Evolutionary conservation across 2,888 invertebrate genomes (phyloP).

Genomic region (Elmis aenea): DNA sequence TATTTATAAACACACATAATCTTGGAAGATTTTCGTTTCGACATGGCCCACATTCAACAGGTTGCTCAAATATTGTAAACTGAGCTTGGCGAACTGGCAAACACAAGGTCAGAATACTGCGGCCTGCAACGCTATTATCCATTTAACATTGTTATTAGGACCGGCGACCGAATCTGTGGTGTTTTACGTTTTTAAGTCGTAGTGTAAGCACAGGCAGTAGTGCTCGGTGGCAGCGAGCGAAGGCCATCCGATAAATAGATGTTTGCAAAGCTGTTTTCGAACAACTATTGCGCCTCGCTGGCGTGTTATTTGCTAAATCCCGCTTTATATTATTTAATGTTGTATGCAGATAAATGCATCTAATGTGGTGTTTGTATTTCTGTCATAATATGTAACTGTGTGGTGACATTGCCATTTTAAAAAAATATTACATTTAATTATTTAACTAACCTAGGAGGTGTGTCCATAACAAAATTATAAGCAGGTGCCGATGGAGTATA

Average conservation of each 20-base stretch:
- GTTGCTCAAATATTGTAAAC: constrained; percentile 8
- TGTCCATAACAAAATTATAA: constrained; percentile 36
- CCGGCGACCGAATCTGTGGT: constrained; percentile 8
- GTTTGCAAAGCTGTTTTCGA: constrained; percentile 13
- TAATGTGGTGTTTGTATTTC: no score
- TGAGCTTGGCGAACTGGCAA: constrained; percentile 10
- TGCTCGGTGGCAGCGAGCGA: constrained; percentile 23
- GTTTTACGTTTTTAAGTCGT: constrained; percentile 25
- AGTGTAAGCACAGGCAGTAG: constrained; percentile 18
- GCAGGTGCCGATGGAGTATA: constrained; percentile 28
- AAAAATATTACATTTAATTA: no score
- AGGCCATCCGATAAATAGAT: constrained; percentile 25
- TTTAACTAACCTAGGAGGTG: constrained; percentile 39
- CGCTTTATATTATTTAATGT: no score
- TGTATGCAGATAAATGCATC: no score
- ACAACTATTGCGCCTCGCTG: constrained; percentile 10
- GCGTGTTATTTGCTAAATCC: no score
- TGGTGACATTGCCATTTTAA: no score
- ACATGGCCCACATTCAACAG: constrained; percentile 14
- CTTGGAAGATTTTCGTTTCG: no score
- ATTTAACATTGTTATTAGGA: constrained; percentile 2
- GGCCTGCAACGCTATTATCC: not conserved
- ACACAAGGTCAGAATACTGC: constrained; percentile 11
- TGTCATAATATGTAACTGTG: no score
- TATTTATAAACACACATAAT: constrained; percentile 1